A percentile compares a stretch with the other conserved stretches of the same genome.
Evolutionary conservation across 2,797 vertebrate genomes (phyloP).

Genomic region (Enteromius trimaculatus): DNA sequence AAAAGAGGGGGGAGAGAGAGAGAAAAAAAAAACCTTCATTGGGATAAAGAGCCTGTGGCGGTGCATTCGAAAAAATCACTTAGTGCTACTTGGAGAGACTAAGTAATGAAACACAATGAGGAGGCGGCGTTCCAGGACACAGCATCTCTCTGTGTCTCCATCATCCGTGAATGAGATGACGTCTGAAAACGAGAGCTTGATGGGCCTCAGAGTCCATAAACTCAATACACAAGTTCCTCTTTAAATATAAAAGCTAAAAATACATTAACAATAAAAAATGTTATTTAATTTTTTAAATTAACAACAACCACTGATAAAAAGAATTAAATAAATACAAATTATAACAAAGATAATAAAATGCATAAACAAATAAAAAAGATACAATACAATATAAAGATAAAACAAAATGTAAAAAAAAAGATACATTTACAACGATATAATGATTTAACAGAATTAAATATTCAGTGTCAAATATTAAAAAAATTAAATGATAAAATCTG

Average conservation of each 20-base stretch:
- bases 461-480: neutral
- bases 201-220: constrained; percentile 64
- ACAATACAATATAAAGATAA: no score
- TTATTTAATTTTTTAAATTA: no score
- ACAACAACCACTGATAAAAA: neutral
- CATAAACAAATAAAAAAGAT: no score
- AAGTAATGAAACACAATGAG: constrained; percentile 71
- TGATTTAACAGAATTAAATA: no score
- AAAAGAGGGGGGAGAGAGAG: constrained; percentile 55
- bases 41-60: constrained; percentile 69
- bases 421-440: no score
- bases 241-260: neutral
- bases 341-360: no score
- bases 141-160: constrained; percentile 48
- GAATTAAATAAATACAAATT: no score
- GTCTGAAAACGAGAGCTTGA: constrained; percentile 57
- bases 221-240: constrained; percentile 40
- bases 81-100: constrained; percentile 72
- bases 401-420: no score
- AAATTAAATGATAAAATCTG: neutral
- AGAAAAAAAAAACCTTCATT: constrained; percentile 66
- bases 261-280: neutral
- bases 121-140: constrained; percentile 54
- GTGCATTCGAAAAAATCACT: constrained; percentile 78
- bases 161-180: constrained; percentile 71